Evolutionary conservation across 2,113 vertebrate genomes (phyloP).

Genomic region (Antigone vipio): DNA sequence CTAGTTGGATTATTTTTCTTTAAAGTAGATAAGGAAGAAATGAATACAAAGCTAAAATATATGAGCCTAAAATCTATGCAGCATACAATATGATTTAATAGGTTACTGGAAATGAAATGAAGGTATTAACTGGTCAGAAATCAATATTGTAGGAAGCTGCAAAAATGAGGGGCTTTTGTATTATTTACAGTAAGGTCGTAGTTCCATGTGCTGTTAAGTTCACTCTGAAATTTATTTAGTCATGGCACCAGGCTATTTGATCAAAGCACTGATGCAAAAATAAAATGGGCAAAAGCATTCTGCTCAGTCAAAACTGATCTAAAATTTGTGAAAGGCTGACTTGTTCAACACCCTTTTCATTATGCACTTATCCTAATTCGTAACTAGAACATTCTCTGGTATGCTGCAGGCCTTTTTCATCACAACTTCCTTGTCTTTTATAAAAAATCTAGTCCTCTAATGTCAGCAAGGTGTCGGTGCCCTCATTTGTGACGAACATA

Average conservation of each 20-base stretch:
- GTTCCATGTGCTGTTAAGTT: background rate
- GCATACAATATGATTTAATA: background rate
- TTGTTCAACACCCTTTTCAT: background rate
- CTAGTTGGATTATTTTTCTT: background rate
- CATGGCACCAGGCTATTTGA: background rate
- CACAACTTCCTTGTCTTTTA: background rate
- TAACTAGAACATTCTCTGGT: background rate
- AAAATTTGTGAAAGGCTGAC: background rate
- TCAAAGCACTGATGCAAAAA: background rate
- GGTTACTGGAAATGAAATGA: background rate
- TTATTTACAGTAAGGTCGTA: background rate
- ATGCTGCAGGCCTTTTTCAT: background rate
- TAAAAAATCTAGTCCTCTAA: background rate
- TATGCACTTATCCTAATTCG: background rate
- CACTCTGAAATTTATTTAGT: background rate
- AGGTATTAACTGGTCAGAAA: background rate
- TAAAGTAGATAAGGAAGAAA: background rate
- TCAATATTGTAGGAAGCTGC: background rate
- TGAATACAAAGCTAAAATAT: background rate
- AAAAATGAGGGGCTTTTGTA: background rate
- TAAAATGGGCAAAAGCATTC: background rate
- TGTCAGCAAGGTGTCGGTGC: background rate
- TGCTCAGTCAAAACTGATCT: background rate
- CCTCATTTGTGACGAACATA: background rate
- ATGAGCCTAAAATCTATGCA: background rate